Evolutionary conservation across 2,113 vertebrate genomes (phyloP).

Genomic region (Elephas maximus): DNA sequence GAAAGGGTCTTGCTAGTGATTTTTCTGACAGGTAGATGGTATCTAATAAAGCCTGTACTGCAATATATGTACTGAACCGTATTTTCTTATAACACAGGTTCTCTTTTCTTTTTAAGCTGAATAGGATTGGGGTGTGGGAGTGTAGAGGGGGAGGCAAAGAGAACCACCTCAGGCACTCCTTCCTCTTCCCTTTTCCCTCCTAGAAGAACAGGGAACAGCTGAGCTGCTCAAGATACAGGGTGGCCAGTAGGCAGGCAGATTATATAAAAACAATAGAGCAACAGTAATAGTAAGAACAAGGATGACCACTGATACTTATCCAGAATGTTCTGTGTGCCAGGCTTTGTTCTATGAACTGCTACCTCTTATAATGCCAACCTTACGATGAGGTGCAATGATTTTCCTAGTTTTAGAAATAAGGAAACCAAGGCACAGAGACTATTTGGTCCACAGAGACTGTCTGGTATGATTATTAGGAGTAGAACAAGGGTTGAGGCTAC

Average conservation of each 20-base stretch:
- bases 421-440: neutral
- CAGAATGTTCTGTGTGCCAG: neutral
- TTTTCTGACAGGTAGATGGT: neutral
- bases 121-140: neutral
- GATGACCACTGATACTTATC: neutral
- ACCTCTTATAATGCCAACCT: neutral
- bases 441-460: neutral
- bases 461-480: neutral
- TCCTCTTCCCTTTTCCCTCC: neutral
- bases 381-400: neutral
- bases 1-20: neutral
- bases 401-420: neutral
- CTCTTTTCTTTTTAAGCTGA: neutral
- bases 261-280: neutral
- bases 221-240: neutral
- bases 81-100: conserved; percentile 1
- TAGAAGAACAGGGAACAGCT: neutral
- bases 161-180: neutral
- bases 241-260: neutral
- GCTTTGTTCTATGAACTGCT: neutral
- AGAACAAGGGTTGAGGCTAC: neutral
- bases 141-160: neutral
- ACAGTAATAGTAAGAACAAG: neutral
- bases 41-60: neutral
- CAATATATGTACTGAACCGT: neutral